Base-by-base conservation (phyloP, 1,140 invertebrate genomes). In the Drosophila equinoxialis region DNA sequence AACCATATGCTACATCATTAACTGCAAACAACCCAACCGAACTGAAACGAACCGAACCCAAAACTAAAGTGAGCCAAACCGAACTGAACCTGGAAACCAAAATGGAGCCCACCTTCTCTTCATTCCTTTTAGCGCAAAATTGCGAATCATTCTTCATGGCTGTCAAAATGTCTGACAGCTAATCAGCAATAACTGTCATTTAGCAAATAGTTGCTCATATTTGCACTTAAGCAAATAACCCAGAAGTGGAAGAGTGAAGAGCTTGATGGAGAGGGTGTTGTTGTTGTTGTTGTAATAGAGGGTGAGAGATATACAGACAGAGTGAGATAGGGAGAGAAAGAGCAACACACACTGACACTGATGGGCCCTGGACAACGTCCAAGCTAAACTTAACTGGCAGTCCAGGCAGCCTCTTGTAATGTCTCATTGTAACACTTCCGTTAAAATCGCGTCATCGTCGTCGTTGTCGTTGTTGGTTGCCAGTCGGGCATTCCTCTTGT, bases 131-230 rank as follows among this genome's bases (percentile, higher is more conserved):
- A 17, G 66, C 72, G 63, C 45, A 83, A 83, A 87, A 87, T 86
- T 84, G 80, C 80, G 80, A 90, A 90, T 90, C 81, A 89, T 89
- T 84, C 84, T 75, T 89, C 81, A 89, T 84, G 57, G 80, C 84
- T 89, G 84, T 89, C 84, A 89, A 89, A 89, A 89, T 74, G 85
- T 78, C 84, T 84, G 84, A 89, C 84, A 89, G 84, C 81, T 89
- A 90, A 89, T 89, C 84, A 89, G 84, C 85, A 90, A 89, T 89
- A 89, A 89, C 80, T 90, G 84, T 89, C 84, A 81, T 89, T 89
- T 89, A 89, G 84, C 84, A 89, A 89, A 90, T 89, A 89, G 84
- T 89, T 89, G 85, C 85, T 89, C 84, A 89, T 90, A 89, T 90
- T 89, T 89, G 85, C 85, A 89, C 85, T 89, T 89, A 89, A 89